Conservation (phyloP, 2,797 vertebrate genomes). For the Anabas testudineus region DNA sequence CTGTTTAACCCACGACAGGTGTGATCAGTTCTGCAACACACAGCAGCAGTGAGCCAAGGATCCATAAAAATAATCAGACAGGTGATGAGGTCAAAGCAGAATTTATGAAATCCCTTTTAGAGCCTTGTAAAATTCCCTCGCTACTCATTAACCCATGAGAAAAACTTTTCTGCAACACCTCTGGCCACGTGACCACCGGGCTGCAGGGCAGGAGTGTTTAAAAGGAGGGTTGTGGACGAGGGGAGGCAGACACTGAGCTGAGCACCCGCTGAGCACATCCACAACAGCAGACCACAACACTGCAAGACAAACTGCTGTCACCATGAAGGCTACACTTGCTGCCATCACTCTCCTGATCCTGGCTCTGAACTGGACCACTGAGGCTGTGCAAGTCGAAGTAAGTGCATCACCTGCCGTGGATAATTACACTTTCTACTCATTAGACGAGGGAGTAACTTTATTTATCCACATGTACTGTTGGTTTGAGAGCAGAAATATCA, state of each 20-base stretch:
- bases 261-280: constrained; percentile 47
- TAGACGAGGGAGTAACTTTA: neutral
- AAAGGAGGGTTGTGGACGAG: constrained; percentile 62
- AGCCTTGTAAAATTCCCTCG: constrained; percentile 61
- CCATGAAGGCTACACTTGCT: constrained; percentile 78
- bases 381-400: constrained; percentile 83
- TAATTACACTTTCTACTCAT: neutral
- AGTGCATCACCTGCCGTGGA: constrained; percentile 40
- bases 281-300: constrained; percentile 26
- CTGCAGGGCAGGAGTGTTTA: constrained; percentile 57
- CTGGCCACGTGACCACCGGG: constrained; percentile 51
- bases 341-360: constrained; percentile 67
- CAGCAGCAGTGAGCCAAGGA: neutral
- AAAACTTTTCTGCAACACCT: constrained; percentile 55
- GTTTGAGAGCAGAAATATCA: neutral
- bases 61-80: constrained; percentile 60
- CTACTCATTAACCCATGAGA: constrained; percentile 84
- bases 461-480: neutral
- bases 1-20: constrained; percentile 49
- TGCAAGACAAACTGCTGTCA: constrained; percentile 33
- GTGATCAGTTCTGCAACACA: constrained; percentile 21
- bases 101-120: constrained; percentile 81
- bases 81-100: constrained; percentile 63
- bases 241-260: constrained; percentile 57
- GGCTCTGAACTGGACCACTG: constrained; percentile 68